These are phyloP conservation scores for Pseudopipra pipra DNA, from an alignment of 2,113 vertebrate genomes.

Conservation along the genomic window DNA sequence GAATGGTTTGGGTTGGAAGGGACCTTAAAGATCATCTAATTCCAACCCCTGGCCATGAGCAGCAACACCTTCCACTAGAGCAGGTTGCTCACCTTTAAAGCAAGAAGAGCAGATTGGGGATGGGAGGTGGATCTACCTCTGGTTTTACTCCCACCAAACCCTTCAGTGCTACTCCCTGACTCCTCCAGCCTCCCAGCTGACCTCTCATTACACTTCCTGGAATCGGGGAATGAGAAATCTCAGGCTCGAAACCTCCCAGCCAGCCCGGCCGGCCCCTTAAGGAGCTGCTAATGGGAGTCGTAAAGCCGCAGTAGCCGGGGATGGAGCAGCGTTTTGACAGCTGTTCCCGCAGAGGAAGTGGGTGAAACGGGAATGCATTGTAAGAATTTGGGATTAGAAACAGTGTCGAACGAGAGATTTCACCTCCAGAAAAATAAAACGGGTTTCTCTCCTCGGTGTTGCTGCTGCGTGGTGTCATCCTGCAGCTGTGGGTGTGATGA, in stretches of 20 bases:
- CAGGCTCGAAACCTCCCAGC: conserved; percentile 32
- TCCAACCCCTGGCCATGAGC: background rate
- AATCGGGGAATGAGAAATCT: background rate
- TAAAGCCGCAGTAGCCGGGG: conserved; percentile 72
- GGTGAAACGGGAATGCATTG: conserved; percentile 72
- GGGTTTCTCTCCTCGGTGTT: background rate
- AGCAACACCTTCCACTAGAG: background rate
- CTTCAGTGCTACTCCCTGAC: background rate
- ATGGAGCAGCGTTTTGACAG: conserved; percentile 82
- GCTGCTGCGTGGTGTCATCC: background rate
- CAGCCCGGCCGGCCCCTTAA: conserved; percentile 55
- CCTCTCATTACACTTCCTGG: conserved; percentile 18
- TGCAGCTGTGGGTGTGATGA: background rate
- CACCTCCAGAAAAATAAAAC: background rate
- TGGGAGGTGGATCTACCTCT: background rate
- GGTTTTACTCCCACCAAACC: background rate
- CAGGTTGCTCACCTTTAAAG: background rate
- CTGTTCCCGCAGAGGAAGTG: conserved; percentile 85
- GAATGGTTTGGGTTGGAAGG: background rate
- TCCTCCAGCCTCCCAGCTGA: background rate
- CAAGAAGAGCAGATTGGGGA: fast-evolving
- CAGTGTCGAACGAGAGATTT: background rate
- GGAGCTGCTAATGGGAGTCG: conserved; percentile 74
- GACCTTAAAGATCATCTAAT: background rate
- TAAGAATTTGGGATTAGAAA: conserved; percentile 30